Evolutionary conservation across 1,140 invertebrate genomes (phyloP).

Genomic region (Druon quercuslanigerum): DNA sequence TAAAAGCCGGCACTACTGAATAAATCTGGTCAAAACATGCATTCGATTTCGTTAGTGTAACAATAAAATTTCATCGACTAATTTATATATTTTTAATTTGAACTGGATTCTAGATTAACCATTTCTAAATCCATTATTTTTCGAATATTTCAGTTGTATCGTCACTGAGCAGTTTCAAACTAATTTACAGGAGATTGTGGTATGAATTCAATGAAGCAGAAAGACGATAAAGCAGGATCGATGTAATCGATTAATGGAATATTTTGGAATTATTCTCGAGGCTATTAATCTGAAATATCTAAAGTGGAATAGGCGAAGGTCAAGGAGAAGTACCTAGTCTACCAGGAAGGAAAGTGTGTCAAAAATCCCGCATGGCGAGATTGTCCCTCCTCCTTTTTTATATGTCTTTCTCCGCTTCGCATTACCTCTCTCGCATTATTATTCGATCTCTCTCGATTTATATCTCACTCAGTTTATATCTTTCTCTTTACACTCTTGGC

Average conservation of each 20-base stretch:
- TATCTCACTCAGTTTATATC: conserved; percentile 1
- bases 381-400: conserved; percentile 38
- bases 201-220: conserved; percentile 43
- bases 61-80: too few species aligned
- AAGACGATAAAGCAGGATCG: conserved; percentile 23
- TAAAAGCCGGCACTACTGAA: too few species aligned
- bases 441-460: conserved; percentile 29
- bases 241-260: conserved; percentile 8
- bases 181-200: background rate
- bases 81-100: too few species aligned
- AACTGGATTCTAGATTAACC: too few species aligned
- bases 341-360: conserved; percentile 71
- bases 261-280: conserved; percentile 13
- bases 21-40: too few species aligned
- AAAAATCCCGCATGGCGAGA: conserved; percentile 64
- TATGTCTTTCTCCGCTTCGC: conserved; percentile 33
- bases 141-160: too few species aligned
- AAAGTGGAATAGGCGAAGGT: conserved; percentile 67
- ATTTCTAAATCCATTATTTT: too few species aligned
- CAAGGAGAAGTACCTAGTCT: conserved; percentile 61
- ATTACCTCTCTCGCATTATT: conserved; percentile 35
- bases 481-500: background rate
- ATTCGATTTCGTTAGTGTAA: too few species aligned
- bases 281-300: conserved; percentile 44
- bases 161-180: too few species aligned